Conservation (phyloP, 2,113 vertebrate genomes). For the Upupa epops region DNA sequence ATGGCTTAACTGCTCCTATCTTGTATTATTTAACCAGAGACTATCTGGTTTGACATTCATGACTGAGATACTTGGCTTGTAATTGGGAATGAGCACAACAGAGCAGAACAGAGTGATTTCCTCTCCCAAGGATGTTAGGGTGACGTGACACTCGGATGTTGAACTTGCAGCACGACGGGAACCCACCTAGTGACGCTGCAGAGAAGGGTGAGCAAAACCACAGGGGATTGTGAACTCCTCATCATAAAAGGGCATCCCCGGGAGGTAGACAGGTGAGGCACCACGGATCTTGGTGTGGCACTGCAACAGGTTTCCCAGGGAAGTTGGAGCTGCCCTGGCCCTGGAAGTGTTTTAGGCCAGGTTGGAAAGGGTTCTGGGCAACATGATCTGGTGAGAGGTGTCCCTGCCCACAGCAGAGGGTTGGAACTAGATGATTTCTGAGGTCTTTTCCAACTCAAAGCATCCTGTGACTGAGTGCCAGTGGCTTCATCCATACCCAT, state of each 20-base stretch:
- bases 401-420: too few relatives aligned
- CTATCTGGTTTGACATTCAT: constrained; percentile 60
- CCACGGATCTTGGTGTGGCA: not conserved
- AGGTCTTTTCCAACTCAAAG: too few relatives aligned
- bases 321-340: too few relatives aligned
- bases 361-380: too few relatives aligned
- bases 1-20: constrained; percentile 48
- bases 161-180: not conserved
- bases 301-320: too few relatives aligned
- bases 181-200: not conserved
- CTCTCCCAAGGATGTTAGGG: constrained; percentile 7
- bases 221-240: accelerated
- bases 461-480: not conserved
- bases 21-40: constrained; percentile 49
- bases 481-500: accelerated
- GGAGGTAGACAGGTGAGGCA: not conserved
- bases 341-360: too few relatives aligned
- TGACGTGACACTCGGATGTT: not conserved
- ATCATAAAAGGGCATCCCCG: not conserved
- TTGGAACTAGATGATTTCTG: too few relatives aligned
- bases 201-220: not conserved
- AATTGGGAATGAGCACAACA: constrained; percentile 26
- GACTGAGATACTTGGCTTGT: constrained; percentile 42
- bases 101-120: constrained; percentile 49
- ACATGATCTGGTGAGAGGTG: too few relatives aligned